phyloP scores from a whole-genome alignment of 2,888 invertebrate genomes.

The Cryptus viduatorius region DNA sequence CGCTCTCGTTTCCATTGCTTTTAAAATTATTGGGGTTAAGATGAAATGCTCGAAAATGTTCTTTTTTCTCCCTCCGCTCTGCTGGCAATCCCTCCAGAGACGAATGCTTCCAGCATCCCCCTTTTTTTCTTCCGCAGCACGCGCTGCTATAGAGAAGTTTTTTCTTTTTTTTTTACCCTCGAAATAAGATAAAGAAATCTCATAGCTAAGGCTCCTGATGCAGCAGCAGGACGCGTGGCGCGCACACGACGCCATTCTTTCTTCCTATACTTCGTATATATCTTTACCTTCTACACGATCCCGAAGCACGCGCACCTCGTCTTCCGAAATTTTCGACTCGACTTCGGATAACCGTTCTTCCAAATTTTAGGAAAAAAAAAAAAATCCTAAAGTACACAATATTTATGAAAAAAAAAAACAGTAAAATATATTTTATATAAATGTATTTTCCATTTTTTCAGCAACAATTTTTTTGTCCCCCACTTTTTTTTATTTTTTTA shows the following conservation, averaged over 20 bases:
- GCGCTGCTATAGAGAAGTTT: conserved; percentile 56
- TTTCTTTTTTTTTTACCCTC: conserved; percentile 64
- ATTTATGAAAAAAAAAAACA: too few species aligned
- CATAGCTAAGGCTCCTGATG: conserved; percentile 49
- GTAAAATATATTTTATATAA: too few species aligned
- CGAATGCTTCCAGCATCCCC: conserved; percentile 48
- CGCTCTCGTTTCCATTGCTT: not conserved
- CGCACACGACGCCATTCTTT: conserved; percentile 69
- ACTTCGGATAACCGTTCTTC: conserved; percentile 33
- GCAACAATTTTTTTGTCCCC: not conserved
- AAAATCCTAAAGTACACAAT: not conserved
- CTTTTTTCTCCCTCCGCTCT: conserved; percentile 24
- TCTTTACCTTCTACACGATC: conserved; percentile 66
- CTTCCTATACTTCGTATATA: conserved; percentile 64
- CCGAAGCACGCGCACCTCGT: conserved; percentile 57
- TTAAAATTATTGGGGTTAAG: conserved; percentile 40
- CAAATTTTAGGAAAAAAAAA: conserved; percentile 35
- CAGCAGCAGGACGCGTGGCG: conserved; percentile 70
- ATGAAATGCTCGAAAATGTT: conserved; percentile 46
- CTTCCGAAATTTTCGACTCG: conserved; percentile 17
- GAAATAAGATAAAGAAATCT: conserved; percentile 69
- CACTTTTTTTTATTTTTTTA: not conserved
- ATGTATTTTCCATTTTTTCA: not conserved
- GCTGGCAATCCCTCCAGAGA: conserved; percentile 34
- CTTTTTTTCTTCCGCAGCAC: conserved; percentile 42